Percentiles rank a stretch among this genome's conserved stretches.
These are phyloP conservation scores for Melanotaenia parkinsoni DNA, from an alignment of 2,797 vertebrate genomes.

Conservation along the genomic window DNA sequence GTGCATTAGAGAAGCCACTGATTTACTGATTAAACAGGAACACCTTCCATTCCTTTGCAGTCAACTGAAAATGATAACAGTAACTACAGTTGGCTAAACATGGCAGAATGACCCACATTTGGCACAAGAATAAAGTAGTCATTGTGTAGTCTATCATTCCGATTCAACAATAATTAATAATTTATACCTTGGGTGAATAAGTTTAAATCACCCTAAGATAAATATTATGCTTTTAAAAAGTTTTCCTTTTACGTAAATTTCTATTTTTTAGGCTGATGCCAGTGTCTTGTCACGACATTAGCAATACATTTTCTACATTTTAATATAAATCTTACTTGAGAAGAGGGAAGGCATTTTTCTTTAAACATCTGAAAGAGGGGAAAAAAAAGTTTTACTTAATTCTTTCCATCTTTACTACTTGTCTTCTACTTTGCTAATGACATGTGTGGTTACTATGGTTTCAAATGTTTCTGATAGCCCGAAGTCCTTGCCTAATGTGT, in stretches of 20 bases:
- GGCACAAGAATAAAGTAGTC: conserved; percentile 35
- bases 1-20: conserved; percentile 15
- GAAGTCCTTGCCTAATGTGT: conserved; percentile 65
- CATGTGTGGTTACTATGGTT: conserved; percentile 75
- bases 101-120: conserved; percentile 50
- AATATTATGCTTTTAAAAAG: conserved; percentile 1
- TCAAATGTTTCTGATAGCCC: conserved; percentile 71
- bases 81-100: conserved; percentile 43
- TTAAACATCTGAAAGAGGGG: conserved; percentile 20
- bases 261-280: neutral
- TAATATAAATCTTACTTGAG: neutral
- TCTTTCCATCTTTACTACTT: conserved; percentile 41
- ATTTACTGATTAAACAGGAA: conserved; percentile 36
- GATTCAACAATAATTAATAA: conserved; percentile 23
- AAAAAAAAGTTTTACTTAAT: conserved; percentile 15
- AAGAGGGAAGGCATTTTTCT: neutral
- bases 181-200: conserved; percentile 18
- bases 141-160: conserved; percentile 44
- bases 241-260: neutral
- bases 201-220: neutral
- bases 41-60: conserved; percentile 17
- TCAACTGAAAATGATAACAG: conserved; percentile 10
- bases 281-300: neutral
- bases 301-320: conserved; percentile 4
- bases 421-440: conserved; percentile 53